These are phyloP conservation scores for Dicyrtomina minuta DNA, from an alignment of 2,888 invertebrate species.

Conservation along the genomic window DNA sequence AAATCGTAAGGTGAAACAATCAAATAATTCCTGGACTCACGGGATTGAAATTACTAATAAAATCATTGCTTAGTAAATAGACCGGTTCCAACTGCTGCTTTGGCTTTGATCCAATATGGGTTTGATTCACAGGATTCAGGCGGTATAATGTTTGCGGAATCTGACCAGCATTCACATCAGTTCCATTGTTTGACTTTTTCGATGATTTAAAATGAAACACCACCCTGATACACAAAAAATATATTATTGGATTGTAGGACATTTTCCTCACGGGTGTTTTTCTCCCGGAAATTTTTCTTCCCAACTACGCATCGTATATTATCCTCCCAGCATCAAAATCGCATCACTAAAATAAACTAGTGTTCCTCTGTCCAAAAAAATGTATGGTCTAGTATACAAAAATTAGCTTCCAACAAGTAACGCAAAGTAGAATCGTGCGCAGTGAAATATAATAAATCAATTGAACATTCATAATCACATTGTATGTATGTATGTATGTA, in stretches of 20 bases:
- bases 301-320: background rate
- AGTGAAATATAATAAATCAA: too few species aligned
- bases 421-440: too few species aligned
- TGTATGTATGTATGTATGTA: too few species aligned
- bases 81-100: slow-evolving; percentile 69
- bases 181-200: slow-evolving; percentile 96
- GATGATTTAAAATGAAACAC: slow-evolving; percentile 95
- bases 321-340: too few species aligned
- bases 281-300: background rate
- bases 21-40: slow-evolving; percentile 55
- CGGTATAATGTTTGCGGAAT: slow-evolving; percentile 86
- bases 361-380: background rate
- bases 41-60: slow-evolving; percentile 81
- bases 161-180: slow-evolving; percentile 96
- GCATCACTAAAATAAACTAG: too few species aligned
- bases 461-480: too few species aligned
- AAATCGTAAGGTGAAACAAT: background rate
- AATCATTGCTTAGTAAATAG: slow-evolving; percentile 80
- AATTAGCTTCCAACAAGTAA: too few species aligned
- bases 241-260: slow-evolving; percentile 38
- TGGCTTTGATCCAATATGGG: slow-evolving; percentile 62
- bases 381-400: too few species aligned
- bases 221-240: too few species aligned
- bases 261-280: too few species aligned
- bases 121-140: slow-evolving; percentile 69